These are phyloP conservation scores for Sylvicola fuscatus DNA, from an alignment of 2,888 invertebrate genomes.

Conservation along the genomic window DNA sequence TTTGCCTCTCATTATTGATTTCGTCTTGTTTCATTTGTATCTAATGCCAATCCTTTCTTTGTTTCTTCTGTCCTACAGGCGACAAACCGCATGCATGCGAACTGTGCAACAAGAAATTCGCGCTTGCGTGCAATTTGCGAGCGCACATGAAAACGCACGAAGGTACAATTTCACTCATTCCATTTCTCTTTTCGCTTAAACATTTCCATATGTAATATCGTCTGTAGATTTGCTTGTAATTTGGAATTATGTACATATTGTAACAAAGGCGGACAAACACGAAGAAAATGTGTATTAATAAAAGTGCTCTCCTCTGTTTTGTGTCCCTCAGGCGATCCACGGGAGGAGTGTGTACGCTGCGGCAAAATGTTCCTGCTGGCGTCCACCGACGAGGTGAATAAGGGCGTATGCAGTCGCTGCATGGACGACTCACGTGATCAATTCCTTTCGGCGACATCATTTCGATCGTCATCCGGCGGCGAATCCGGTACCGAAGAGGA, in stretches of 20 bases:
- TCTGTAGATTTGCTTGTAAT: too few relatives aligned
- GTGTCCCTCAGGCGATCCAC: slow-evolving; percentile 29
- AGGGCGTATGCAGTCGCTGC: slow-evolving; percentile 23
- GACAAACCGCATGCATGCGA: slow-evolving; percentile 53
- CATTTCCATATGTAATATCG: too few relatives aligned
- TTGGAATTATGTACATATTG: too few relatives aligned
- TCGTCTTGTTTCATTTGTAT: neutral
- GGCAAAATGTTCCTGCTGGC: slow-evolving; percentile 30
- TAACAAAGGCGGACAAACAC: too few relatives aligned
- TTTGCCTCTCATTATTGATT: neutral
- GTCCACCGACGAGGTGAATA: slow-evolving; percentile 17
- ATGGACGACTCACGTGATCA: slow-evolving; percentile 10
- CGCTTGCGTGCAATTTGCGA: slow-evolving; percentile 47
- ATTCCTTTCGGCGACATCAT: slow-evolving; percentile 5
- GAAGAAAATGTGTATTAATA: neutral
- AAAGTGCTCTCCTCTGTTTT: slow-evolving; percentile 1
- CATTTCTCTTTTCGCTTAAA: neutral
- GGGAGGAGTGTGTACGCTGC: slow-evolving; percentile 36
- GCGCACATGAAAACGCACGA: slow-evolving; percentile 57
- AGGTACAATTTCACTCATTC: slow-evolving; percentile 24
- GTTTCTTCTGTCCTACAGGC: slow-evolving; percentile 28
- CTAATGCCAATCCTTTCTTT: neutral
- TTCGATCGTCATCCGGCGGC: slow-evolving; percentile 14
- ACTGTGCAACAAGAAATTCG: slow-evolving; percentile 48
- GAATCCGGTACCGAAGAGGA: slow-evolving; percentile 20